Evolutionary conservation across 2,888 invertebrate genomes (phyloP).

Genomic region (Heliconius cydno): DNA sequence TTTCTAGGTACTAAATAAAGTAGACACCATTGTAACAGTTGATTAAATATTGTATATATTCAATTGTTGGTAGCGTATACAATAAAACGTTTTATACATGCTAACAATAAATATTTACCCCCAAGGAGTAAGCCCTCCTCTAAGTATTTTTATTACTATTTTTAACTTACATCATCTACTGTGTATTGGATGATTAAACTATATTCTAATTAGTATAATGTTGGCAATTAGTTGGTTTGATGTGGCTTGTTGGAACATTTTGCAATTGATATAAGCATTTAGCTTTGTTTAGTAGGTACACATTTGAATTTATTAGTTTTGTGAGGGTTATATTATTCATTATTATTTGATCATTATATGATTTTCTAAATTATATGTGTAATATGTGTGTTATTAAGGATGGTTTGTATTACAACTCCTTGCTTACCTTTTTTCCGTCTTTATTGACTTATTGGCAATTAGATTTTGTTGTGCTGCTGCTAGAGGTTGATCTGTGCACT

Average conservation of each 20-base stretch:
- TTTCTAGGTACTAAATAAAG: neutral
- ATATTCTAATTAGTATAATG: constrained; percentile 34
- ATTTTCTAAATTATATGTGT: neutral
- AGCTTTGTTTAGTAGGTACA: neutral
- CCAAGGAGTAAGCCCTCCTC: constrained; percentile 25
- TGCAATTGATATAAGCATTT: neutral
- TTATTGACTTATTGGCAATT: no score
- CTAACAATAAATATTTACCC: neutral
- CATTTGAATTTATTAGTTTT: neutral
- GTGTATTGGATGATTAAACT: constrained; percentile 8
- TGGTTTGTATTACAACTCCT: no score
- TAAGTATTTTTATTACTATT: constrained; percentile 28
- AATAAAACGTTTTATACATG: neutral
- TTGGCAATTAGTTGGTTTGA: constrained; percentile 12
- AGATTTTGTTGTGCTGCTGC: neutral
- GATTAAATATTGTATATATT: neutral
- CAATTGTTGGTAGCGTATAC: neutral
- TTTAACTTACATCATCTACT: constrained; percentile 29
- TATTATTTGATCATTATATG: neutral
- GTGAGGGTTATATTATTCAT: neutral
- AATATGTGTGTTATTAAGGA: neutral
- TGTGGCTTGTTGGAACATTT: constrained; percentile 1
- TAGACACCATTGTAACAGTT: neutral
- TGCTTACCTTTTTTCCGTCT: no score
- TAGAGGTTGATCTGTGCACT: neutral